Conservation (phyloP, 2,888 invertebrate genomes). For the Hirtodrosophila histrioides region DNA sequence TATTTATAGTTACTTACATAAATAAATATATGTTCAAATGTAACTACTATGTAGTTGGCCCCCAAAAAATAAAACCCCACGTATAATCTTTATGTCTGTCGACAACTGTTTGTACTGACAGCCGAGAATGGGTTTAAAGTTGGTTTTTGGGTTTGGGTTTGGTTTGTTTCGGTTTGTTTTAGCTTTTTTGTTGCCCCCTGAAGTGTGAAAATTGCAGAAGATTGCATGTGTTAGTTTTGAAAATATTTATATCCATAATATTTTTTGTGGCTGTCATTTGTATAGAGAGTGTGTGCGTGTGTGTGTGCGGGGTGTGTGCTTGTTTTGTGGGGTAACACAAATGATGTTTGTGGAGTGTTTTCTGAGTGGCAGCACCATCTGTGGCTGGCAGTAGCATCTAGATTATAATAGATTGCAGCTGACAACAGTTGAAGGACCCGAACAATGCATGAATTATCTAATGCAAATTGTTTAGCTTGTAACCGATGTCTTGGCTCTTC, state of each 20-base stretch:
- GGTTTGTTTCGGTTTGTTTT: conserved; percentile 13
- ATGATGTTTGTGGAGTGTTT: conserved; percentile 63
- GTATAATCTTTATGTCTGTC: conserved; percentile 71
- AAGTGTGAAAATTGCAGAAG: conserved; percentile 73
- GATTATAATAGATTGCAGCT: conserved; percentile 60
- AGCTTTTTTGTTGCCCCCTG: conserved; percentile 32
- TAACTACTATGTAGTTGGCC: conserved; percentile 7
- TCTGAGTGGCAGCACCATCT: conserved; percentile 65
- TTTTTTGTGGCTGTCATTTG: conserved; percentile 65
- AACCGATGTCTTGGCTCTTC: conserved; percentile 8
- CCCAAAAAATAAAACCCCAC: conserved; percentile 19
- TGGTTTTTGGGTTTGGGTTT: conserved; percentile 10
- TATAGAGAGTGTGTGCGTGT: conserved; percentile 4
- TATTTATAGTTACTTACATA: conserved; percentile 17
- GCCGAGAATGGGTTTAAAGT: conserved; percentile 37
- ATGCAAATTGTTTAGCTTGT: conserved; percentile 15
- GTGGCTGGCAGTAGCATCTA: conserved; percentile 64
- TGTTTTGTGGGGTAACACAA: conserved; percentile 56
- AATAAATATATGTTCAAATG: background rate
- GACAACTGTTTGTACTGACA: conserved; percentile 77
- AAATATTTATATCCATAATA: conserved; percentile 75
- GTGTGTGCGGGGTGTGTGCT: background rate
- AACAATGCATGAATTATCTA: conserved; percentile 25
- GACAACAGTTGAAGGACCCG: conserved; percentile 34
- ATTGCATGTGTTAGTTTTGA: conserved; percentile 68